Conservation (phyloP, 2,888 invertebrate species). For the Drosophila vallismaia region DNA sequence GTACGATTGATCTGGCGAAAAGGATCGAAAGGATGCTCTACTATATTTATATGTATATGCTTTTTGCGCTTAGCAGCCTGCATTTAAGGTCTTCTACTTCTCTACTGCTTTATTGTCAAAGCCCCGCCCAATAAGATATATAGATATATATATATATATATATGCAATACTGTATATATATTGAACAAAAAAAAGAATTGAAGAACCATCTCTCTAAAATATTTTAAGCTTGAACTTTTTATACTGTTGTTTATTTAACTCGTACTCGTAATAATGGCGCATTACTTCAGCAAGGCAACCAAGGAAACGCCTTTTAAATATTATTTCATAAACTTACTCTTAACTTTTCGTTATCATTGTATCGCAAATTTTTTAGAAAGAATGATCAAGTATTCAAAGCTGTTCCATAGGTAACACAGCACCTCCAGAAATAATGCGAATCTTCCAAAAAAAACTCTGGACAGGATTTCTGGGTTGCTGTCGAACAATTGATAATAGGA, state of each 20-base stretch:
- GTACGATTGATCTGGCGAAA: conserved; percentile 23
- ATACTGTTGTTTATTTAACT: conserved; percentile 68
- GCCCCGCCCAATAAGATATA: conserved; percentile 10
- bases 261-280: conserved; percentile 47
- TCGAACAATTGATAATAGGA: no score
- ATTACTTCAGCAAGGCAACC: conserved; percentile 59
- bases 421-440: no score
- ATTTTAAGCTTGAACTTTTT: conserved; percentile 61
- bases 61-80: conserved; percentile 63
- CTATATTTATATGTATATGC: conserved; percentile 20
- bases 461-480: no score
- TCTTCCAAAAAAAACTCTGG: no score
- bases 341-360: no score
- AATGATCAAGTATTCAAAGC: no score
- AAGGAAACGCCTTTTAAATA: conserved; percentile 44
- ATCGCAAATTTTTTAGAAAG: no score
- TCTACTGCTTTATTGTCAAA: conserved; percentile 33
- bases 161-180: not conserved
- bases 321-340: conserved; percentile 50
- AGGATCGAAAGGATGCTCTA: conserved; percentile 14
- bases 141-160: not conserved
- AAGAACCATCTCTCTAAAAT: conserved; percentile 32
- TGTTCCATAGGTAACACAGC: no score
- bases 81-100: conserved; percentile 52
- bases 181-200: conserved; percentile 4